Evolutionary conservation across 2,797 vertebrate species (phyloP), one percentile per base, ranked within the genome.

Genomic region (Geotrypetes seraphini): DNA sequence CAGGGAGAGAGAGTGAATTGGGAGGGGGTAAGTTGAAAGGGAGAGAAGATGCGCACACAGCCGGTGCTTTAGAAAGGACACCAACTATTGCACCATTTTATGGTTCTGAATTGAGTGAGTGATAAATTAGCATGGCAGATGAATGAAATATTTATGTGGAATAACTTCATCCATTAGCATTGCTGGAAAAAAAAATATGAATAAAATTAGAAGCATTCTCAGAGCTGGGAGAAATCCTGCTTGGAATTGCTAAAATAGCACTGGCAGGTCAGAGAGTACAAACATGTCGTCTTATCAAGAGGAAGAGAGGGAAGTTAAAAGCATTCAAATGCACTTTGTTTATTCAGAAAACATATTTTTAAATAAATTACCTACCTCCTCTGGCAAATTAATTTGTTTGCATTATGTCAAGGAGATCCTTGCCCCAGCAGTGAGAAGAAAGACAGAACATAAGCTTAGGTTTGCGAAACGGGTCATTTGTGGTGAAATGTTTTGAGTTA

Each of bases 71-170:
- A 31, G 34, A 50, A 43, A 25, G 3, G 2, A 33, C 31, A 47
- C 38, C 50, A 54, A 63, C 48, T 56, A 53, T 45, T 63, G 53
- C 43, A 5, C 36, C 60, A 36, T 45, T 37, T 40, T 43, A 51
- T 2, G 0, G 18, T 50, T 48, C 43, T 1, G 0, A 34, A 33
- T 57, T 22, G 46, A 63, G 54, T 57, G 58, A 69, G 44, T 57
- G 61, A 67, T 53, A 62, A 56, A 69, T 36, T 50, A 45, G 44
- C 43, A 49, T 24, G 46, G 47, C 57, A 67, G 48, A 57, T 60
- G 55, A 64, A 63, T 72, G 54, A 65, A 72, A 67, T 69, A 69
- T 72, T 69, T 72, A 67, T 65, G 57, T 27, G 23, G n/a, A n/a
- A 17, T 53, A 49, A 41, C 53, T 44, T 39, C 36, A 37, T 50